Evolutionary conservation across 2,113 vertebrate species (phyloP), one percentile per base, ranked within the genome.

Genomic region (Ciconia maguari): DNA sequence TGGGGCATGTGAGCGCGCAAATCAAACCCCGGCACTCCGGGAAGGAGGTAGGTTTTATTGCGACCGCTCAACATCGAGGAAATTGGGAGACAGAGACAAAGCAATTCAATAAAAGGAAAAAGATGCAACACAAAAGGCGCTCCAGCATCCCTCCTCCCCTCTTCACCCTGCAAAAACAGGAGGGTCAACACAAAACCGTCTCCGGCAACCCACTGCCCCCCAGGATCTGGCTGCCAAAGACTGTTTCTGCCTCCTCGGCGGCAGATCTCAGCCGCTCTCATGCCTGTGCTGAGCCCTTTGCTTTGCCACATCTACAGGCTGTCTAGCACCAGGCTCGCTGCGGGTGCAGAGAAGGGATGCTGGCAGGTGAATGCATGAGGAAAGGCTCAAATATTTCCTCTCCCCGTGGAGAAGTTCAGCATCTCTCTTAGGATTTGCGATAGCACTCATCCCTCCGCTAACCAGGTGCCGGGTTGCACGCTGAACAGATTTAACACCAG

Each of bases 81-180:
- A 57, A 87, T 22, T 2, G 66, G 58, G 55, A 94, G 89, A 46
- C 48, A 51, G 65, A 94, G 91, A 96, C 86, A 93, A 95, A 93
- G 95, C 75, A 11, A 52, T n/a, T 51, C 77, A 9, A 5, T 4
- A 20, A 61, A 85, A 94, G n/a, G 27, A 9, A 79, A 69, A 89
- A 76, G 22, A 69, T 24, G 70, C 66, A 25, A 4, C 78, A 90
- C 93, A 75, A 97, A 91, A 87, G 71, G 78, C 32, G 68, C 34
- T 83, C 75, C 70, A 44, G 62, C n/a, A 48, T 64, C 89, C 49
- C 81, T 89, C 41, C 62, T 68, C 41, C 89, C 49, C 77, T 91
- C 44, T 58, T 72, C 54, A 38, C 21, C 25, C 41, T 32, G 46
- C 54, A 21, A 65, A 91, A 91, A 38, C 38, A 11, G 25, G 55